Evolutionary conservation across 2,888 invertebrate species (phyloP).

Genomic region (Sinopyrophorus schimmeli): DNA sequence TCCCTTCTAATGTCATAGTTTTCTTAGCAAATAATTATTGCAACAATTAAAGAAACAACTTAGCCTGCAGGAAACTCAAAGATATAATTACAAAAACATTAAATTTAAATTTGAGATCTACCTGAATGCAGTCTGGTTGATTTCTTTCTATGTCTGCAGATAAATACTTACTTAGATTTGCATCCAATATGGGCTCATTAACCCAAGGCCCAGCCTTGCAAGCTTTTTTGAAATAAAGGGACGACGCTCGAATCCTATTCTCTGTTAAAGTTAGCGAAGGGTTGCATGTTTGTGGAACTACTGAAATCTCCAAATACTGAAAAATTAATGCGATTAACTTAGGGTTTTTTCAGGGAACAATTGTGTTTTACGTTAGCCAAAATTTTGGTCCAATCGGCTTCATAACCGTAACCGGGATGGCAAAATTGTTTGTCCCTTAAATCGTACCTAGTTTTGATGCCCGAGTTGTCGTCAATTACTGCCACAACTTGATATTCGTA

Average conservation of each 20-base stretch:
- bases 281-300: slow-evolving; percentile 74
- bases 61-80: no score
- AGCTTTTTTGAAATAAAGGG: slow-evolving; percentile 74
- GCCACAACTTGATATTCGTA: slow-evolving; percentile 69
- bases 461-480: slow-evolving; percentile 64
- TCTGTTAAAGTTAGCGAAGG: slow-evolving; percentile 69
- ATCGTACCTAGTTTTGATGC: slow-evolving; percentile 64
- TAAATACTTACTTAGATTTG: slow-evolving; percentile 66
- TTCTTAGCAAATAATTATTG: no score
- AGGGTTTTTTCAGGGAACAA: slow-evolving; percentile 1
- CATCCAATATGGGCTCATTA: slow-evolving; percentile 65
- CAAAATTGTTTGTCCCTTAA: slow-evolving; percentile 75
- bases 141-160: no score
- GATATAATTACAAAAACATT: no score
- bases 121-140: no score
- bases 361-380: slow-evolving; percentile 75
- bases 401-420: slow-evolving; percentile 78
- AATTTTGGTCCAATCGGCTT: slow-evolving; percentile 73
- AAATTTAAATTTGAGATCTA: no score
- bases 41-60: no score
- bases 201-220: slow-evolving; percentile 90
- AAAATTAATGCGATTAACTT: slow-evolving; percentile 37
- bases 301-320: slow-evolving; percentile 73
- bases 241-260: slow-evolving; percentile 74
- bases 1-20: no score